Evolutionary conservation across 2,888 invertebrate genomes (phyloP).

Genomic region (Tetragonisca angustula): DNA sequence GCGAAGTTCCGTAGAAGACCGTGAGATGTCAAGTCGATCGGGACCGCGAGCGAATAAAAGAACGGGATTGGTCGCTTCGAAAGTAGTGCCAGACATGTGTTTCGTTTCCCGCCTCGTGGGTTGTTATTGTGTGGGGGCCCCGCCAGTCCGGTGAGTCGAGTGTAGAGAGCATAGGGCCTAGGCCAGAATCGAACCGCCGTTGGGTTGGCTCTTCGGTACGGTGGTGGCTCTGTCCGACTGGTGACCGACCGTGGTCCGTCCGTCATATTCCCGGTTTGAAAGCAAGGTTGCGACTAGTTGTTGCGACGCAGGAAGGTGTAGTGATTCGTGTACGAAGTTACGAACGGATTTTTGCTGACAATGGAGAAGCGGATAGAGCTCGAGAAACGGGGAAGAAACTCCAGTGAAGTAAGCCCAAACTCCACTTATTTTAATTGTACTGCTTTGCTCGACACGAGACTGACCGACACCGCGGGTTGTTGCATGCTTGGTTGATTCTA

Average conservation of each 20-base stretch:
- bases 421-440: conserved; percentile 69
- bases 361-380: conserved; percentile 98
- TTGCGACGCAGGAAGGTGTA: conserved; percentile 82
- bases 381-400: conserved; percentile 96
- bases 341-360: conserved; percentile 74
- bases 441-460: conserved; percentile 44
- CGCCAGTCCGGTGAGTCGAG: conserved; percentile 75
- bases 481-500: conserved; percentile 55
- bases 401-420: conserved; percentile 91
- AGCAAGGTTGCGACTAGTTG: conserved; percentile 82
- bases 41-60: conserved; percentile 44
- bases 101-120: conserved; percentile 82
- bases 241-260: conserved; percentile 79
- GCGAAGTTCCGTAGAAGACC: conserved; percentile 2
- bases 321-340: conserved; percentile 65
- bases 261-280: conserved; percentile 83
- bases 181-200: conserved; percentile 79
- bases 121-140: conserved; percentile 78
- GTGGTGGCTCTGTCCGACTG: conserved; percentile 77
- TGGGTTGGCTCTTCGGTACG: conserved; percentile 75
- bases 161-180: conserved; percentile 74
- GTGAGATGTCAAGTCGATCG: conserved; percentile 55
- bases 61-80: conserved; percentile 80
- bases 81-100: conserved; percentile 82
- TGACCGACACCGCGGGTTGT: conserved; percentile 55